Percentiles rank a stretch among this genome's conserved stretches.
Evolutionary conservation across 2,888 invertebrate genomes (phyloP).

Genomic region (Bhutanitis thaidina): DNA sequence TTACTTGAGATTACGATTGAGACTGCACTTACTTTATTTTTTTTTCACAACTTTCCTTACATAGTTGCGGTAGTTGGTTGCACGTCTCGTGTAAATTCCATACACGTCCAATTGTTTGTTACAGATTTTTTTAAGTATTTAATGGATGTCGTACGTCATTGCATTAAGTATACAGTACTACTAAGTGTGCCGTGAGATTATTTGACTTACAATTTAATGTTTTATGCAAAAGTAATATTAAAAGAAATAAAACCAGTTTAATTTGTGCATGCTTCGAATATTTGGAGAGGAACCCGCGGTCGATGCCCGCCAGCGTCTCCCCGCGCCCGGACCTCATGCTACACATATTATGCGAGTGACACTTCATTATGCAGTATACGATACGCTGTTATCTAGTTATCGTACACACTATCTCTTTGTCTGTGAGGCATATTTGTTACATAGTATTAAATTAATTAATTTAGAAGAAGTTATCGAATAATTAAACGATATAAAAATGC

Average conservation of each 20-base stretch:
- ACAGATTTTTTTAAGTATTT: neutral
- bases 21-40: constrained; percentile 17
- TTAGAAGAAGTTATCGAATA: neutral
- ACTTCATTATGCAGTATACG: constrained; percentile 32
- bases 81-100: constrained; percentile 1
- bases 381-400: constrained; percentile 25
- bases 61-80: constrained; percentile 21
- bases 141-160: neutral
- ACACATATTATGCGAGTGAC: constrained; percentile 32
- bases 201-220: constrained; percentile 32
- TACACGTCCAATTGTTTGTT: neutral
- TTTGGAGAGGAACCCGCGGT: constrained; percentile 72
- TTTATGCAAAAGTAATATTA: constrained; percentile 67
- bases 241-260: constrained; percentile 68
- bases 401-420: neutral
- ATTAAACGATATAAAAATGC: no score
- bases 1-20: neutral
- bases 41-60: constrained; percentile 23
- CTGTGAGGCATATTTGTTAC: neutral
- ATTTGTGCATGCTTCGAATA: constrained; percentile 78
- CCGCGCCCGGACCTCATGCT: constrained; percentile 30
- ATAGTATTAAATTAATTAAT: neutral
- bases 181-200: neutral
- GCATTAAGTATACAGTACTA: neutral
- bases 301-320: constrained; percentile 53